Base-by-base conservation (phyloP, 2,113 vertebrate genomes). In the Sinocyclocheilus anophthalmus region DNA sequence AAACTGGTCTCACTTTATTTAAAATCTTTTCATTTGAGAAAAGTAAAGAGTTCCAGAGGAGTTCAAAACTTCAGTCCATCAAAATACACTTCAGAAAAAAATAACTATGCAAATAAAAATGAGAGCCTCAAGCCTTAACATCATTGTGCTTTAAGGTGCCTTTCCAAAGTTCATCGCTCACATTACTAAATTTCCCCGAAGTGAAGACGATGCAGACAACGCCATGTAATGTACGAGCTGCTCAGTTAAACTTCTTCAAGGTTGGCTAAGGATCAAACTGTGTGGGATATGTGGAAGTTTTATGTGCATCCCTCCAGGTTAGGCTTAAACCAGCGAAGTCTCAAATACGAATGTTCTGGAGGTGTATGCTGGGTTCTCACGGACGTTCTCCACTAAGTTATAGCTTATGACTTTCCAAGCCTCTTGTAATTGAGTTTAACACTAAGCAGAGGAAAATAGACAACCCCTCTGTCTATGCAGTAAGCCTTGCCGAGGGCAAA, bases 351-450 rank as follows among this genome's bases (percentile, higher is more conserved):
- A 63, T 80, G 55, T 42, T 42, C 57, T 42, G 6, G 33, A 80
- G 77, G 76, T 78, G 30, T 33, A 18, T 22, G 50, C 5, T 59
- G 18, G 33, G 22, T 39, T 61, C 33, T 76, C 50, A 5, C 0
- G 26, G 26, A 77, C 8, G 4, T 2, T 67, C n/a, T 67, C 42
- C 5, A 26, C 42, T 24, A 67, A 33, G 22, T 50, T 50, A 6
- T 50, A 48, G n/a, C 22, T 81, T 67, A 50, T 20, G 26, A 53
- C 63, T 82, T 69, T 18, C 22, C 61, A 57, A 63, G 83, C 30
- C 48, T 76, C 48, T 39, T 22, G 13, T 37, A 78, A 61, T 57
- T 22, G 48, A 37, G 69, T 63, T 55, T 77, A 30, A 42, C 14
- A 76, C 22, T 26, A 30, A 89, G 81, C 14, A 48, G 30, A 65